Evolutionary conservation across 1,140 invertebrate species (phyloP), one percentile per base, ranked within the genome.

Genomic region (Nilaparvata lugens): DNA sequence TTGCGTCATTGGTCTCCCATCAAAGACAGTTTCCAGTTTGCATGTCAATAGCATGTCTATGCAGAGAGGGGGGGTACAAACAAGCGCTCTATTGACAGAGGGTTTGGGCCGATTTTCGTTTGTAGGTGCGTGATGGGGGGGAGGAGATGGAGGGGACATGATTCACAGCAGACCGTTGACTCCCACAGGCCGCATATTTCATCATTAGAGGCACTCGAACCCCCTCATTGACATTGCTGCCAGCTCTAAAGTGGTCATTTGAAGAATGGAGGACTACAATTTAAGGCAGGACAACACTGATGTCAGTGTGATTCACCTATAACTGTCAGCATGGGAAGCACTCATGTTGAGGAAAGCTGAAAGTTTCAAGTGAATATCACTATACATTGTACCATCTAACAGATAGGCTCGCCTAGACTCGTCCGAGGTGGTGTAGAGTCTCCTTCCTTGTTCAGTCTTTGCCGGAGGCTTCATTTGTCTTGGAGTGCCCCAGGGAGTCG

Each of bases 191-290:
- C 56, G 64, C 62, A 72, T 73, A 71, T 74, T 73, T 74, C 71
- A 74, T 73, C 72, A 73, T 74, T 74, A 74, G 64, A 31, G 53
- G 61, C 61, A 61, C 25, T 48, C 23, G 28, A 38, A 28, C 9
- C 7, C 35, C 24, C 61, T 56, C 60, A 57, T 57, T 54, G 58
- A 68, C 71, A 72, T 70, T 68, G 68, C 67, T 72, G 69, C n/a
- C n/a, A n/a, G n/a, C 13, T 35, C 31, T 72, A 74, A 75, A 74
- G 71, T 73, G 73, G 73, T 73, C 72, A 75, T 75, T 73, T 73
- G 71, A 72, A 69, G 68, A 70, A 68, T 71, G 71, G 65, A 68
- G 69, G 66, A 69, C 62, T 18, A 54, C 19, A 54, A 54, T 54
- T 54, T 24, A 18, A 54, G 52, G 6, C 23, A 28, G 28, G 28